Percentiles rank a stretch among this genome's conserved stretches.
These are phyloP conservation scores for Siphonodentalium dalli DNA, from an alignment of 2,888 invertebrate species.

Conservation along the genomic window DNA sequence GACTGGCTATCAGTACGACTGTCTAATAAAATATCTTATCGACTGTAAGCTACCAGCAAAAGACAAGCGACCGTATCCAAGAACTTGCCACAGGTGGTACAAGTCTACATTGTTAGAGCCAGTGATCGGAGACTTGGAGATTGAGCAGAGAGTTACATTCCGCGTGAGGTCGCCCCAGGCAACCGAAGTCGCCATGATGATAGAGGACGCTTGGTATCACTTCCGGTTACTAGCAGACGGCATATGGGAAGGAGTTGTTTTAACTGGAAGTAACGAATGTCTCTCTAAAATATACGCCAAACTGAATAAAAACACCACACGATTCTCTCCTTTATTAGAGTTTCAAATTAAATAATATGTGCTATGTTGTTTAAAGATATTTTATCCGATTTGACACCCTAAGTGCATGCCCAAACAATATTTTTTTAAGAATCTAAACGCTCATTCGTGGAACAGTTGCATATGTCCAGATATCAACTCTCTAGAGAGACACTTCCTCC, in stretches of 20 bases:
- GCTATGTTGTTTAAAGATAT: no score
- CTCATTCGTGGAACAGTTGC: no score
- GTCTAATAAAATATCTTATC: constrained; percentile 57
- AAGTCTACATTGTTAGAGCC: constrained; percentile 56
- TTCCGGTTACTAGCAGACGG: constrained; percentile 49
- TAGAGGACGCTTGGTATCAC: constrained; percentile 57
- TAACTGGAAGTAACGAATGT: constrained; percentile 40
- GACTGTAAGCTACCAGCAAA: constrained; percentile 52
- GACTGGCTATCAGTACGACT: constrained; percentile 40
- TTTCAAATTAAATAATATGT: constrained; percentile 48
- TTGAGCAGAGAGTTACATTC: constrained; percentile 49
- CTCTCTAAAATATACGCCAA: constrained; percentile 51
- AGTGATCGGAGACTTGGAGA: constrained; percentile 49
- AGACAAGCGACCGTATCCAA: constrained; percentile 50
- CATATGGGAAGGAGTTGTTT: constrained; percentile 51
- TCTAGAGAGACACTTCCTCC: no score
- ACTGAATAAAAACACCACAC: constrained; percentile 43
- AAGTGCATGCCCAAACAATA: no score
- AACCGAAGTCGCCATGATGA: constrained; percentile 53
- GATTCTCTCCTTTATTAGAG: constrained; percentile 54
- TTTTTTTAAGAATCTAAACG: no score
- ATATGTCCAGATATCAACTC: no score
- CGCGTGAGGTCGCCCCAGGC: constrained; percentile 55
- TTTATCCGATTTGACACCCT: no score
- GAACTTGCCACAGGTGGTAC: constrained; percentile 56